Evolutionary conservation across 2,888 invertebrate species (phyloP).

Genomic region (Tenthredo scrophulariae): DNA sequence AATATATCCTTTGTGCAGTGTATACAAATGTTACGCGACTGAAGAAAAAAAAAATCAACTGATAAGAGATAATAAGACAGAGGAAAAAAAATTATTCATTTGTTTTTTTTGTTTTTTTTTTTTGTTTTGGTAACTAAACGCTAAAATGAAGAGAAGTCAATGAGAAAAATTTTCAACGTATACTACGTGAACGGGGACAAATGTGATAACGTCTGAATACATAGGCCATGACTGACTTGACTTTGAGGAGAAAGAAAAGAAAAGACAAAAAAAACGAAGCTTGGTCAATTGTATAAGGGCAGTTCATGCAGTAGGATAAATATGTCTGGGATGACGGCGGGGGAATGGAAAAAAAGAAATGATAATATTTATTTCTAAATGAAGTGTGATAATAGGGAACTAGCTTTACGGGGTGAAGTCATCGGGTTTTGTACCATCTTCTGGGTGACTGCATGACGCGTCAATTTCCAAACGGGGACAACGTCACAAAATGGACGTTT

Average conservation of each 20-base stretch:
- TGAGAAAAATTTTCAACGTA: background rate
- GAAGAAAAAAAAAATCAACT: background rate
- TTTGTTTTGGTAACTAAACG: background rate
- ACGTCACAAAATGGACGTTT: conserved; percentile 74
- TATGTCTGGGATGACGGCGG: background rate
- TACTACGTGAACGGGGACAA: conserved; percentile 2
- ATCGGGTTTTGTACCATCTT: conserved; percentile 56
- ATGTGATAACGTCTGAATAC: conserved; percentile 4
- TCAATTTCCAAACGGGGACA: conserved; percentile 72
- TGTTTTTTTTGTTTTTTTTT: no score
- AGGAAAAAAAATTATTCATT: background rate
- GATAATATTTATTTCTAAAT: background rate
- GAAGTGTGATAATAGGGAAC: background rate
- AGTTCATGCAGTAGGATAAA: background rate
- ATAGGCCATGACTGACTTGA: conserved; percentile 24
- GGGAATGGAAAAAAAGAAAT: background rate
- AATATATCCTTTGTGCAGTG: conserved; percentile 32
- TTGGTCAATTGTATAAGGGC: background rate
- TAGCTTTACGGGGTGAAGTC: background rate
- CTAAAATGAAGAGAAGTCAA: background rate
- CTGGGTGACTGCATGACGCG: conserved; percentile 69
- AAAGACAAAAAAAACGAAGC: background rate
- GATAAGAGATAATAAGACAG: background rate
- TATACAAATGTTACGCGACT: background rate
- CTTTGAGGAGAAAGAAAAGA: background rate